Evolutionary conservation across 1,140 invertebrate species (phyloP).

Genomic region (Diachasmimorpha longicaudata): DNA sequence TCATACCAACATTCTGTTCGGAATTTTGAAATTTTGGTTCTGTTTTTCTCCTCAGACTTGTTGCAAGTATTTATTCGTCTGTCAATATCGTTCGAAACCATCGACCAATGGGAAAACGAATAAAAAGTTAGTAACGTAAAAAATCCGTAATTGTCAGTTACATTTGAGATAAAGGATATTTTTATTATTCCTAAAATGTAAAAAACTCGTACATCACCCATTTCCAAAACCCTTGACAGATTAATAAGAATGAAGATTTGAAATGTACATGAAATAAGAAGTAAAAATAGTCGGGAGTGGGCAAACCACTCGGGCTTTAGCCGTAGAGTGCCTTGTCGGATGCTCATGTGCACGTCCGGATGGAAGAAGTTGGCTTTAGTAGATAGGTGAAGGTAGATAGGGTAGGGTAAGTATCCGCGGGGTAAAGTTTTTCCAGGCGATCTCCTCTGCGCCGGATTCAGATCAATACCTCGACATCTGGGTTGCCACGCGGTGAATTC

Average conservation of each 20-base stretch:
- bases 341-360: slow-evolving; percentile 11
- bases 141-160: no score
- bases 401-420: slow-evolving; percentile 43
- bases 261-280: not conserved
- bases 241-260: not conserved
- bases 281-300: not conserved
- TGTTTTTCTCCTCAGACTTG: no score
- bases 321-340: slow-evolving; percentile 10
- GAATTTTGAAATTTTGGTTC: no score
- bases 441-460: slow-evolving; percentile 58
- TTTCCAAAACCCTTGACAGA: no score
- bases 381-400: slow-evolving; percentile 31
- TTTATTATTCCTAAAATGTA: no score
- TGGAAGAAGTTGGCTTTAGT: slow-evolving; percentile 8
- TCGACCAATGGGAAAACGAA: no score
- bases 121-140: no score
- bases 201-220: no score
- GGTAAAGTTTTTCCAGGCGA: slow-evolving; percentile 56
- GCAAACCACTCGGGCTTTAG: slow-evolving; percentile 12
- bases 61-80: no score
- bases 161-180: no score
- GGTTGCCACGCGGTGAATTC: slow-evolving; percentile 38
- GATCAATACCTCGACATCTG: slow-evolving; percentile 59
- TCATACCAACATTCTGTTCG: no score
- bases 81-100: no score